Base-by-base conservation (phyloP, 2,888 invertebrate species). In the Pandemis corylana region DNA sequence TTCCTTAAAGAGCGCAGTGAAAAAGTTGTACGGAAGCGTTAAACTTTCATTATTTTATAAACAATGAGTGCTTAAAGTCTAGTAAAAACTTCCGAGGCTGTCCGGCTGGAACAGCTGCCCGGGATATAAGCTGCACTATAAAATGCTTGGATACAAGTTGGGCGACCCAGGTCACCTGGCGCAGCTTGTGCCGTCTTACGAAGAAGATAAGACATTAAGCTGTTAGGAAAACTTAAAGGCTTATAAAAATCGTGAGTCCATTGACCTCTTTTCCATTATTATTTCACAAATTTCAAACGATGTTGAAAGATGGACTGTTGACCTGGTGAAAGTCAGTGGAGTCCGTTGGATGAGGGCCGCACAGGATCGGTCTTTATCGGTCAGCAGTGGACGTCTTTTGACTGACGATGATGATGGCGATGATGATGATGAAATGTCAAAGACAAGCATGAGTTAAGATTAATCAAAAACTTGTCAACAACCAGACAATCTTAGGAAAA, bases 1-100 rank as follows among this genome's bases (percentile, higher is more conserved):
- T 44, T 7, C 46, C 49, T 56, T 42, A 9, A 53, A n/a, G 64
- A 20, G 56, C 44, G 64, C 64, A 46, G 68, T 73, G 68, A 68
- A 73, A 72, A 73, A 68, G 68, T 64, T 56, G 20, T 68, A 28
- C 12, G 5, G 42, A 20, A 64, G 46, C 36, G 41, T 15, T 6
- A n/a, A 68, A 73, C 56, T 73, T 73, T 42, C 63, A 56, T 73
- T 73, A 73, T 73, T 72, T 72, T 64, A 56, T 68, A 68, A 73
- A 68, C 72, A 73, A 59, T 56, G 56, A 68, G 68, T 53, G 20
- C 56, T 56, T 20, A 15, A 73, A 73, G 51, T 73, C 56, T 64
- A 64, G 68, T 73, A 73, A 73, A 73, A 64, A 64, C 56, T 36
- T 68, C 72, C 20, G 56, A 59, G 53, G 44, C 28, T 36, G 67